Base-by-base conservation (phyloP, 2,888 invertebrate genomes). In the Girardia tigrina region DNA sequence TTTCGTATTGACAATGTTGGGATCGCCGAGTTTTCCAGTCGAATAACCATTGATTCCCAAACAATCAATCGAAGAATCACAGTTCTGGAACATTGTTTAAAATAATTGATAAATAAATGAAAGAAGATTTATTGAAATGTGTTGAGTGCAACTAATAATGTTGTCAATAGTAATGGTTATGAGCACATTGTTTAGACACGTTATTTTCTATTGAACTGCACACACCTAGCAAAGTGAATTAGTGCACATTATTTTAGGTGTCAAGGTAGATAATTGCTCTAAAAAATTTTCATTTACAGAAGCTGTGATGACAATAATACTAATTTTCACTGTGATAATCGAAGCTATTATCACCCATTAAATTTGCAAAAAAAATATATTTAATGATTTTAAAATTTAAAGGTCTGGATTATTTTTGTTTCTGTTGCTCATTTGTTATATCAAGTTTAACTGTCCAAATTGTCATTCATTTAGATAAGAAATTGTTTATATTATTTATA, bases 81-180 rank as follows among this genome's bases (percentile, higher is more conserved):
- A 56, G n/a, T 56, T 56, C 56, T 56, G 56, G n/a, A 56, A 56
- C 56, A 56, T 56, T 56, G 4, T n/a, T 20, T 20, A 56, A 56
- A 56, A 36, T 12, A 8, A 16, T 36, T 36, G 36, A n/a, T 36
- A 36, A 36, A 36, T 36, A 12, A 16, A 12, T 36, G 36, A 36
- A 36, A 36, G 8, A 36, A 36, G 8, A n/a, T 2, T 56, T n/a
- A 56, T 56, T 56, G 4, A n/a, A 56, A 56, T 56, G n/a, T 56
- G 56, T 56, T 56, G 56, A 23, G 23, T 56, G 23, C 56, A 56
- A 56, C 56, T 56, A 56, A 56, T 4, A 56, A 56, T 56, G 56
- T 56, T 56, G 56, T 56, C 56, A 56, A 56, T 56, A 56, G 56
- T 56, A 56, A 56, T 56, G 56, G 23, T 4, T n/a, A 56, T 8